Evolutionary conservation across 92 coral and sea anemone genomes (phyloP).

Genomic region (Epizoanthus rinbou): DNA sequence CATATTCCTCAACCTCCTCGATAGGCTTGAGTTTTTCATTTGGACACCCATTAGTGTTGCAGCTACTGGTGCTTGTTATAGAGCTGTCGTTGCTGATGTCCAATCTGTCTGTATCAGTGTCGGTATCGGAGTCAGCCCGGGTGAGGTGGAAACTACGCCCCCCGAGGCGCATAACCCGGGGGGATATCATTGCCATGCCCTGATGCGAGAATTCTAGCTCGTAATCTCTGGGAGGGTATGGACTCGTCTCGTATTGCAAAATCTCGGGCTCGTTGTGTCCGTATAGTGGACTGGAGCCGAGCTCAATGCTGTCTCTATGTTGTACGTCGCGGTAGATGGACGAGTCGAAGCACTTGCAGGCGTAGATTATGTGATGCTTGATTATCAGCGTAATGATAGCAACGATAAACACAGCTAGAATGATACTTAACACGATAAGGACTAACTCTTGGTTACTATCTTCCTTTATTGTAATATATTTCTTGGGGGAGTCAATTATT

Average conservation of each 20-base stretch:
- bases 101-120: constrained; percentile 75
- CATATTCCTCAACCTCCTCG: constrained; percentile 58
- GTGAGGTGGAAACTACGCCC: constrained; percentile 39
- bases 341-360: constrained; percentile 76
- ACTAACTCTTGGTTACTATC: constrained; percentile 82
- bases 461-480: constrained; percentile 81
- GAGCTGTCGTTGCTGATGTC: constrained; percentile 82
- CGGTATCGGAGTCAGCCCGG: constrained; percentile 50
- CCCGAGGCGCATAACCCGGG: constrained; percentile 25
- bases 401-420: constrained; percentile 73
- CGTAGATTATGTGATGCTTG: constrained; percentile 65
- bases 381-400: constrained; percentile 71
- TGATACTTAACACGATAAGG: constrained; percentile 79
- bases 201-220: constrained; percentile 53
- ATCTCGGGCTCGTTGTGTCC: constrained; percentile 70
- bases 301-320: constrained; percentile 71
- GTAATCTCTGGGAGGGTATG: constrained; percentile 65
- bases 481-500: constrained; percentile 73
- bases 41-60: constrained; percentile 50
- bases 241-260: constrained; percentile 76
- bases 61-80: constrained; percentile 52
- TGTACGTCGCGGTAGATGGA: constrained; percentile 71
- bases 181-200: constrained; percentile 24
- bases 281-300: constrained; percentile 69
- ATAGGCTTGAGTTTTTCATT: constrained; percentile 33